Base-by-base conservation (phyloP, 2,113 vertebrate genomes). In the Charadrius vociferus region DNA sequence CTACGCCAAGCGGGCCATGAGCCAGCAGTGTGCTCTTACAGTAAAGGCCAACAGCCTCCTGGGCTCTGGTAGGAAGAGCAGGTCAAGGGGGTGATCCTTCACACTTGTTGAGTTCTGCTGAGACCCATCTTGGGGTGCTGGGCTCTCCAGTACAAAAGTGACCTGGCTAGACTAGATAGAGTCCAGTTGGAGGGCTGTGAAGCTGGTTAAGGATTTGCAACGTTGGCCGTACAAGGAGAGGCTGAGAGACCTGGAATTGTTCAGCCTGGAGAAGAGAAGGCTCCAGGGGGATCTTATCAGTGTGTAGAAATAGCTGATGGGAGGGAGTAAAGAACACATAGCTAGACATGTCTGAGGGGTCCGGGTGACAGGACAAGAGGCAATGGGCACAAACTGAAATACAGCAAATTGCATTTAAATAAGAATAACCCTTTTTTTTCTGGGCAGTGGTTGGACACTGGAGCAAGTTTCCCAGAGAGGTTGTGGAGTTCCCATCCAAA, bases 161-260 rank as follows among this genome's bases (percentile, higher is more conserved):
- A 37, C 6, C 3, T 3, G 3, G 13, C 36, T 71, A 9, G n/a
- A 47, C 49, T 34, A 56, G n/a, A 7, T 7, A 37, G 39, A 63
- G 39, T 49, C 58, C n/a, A 65, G 23, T 16, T 16, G 23, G 14
- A 47, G 27, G 27, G 56, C 65, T 79, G 34, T 88, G 47, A 71
- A 53, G 18, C 37, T 53, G 55, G 12, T 45, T 79, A 47, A 71
- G 12, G 56, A 47, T 71, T 62, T 79, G 55, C 34, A 74, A 29
- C 1, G 0, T 22, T 66, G 41, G 50, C 15, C 15, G 1, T 41
- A 39, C 12, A n/a, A 71, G 23, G 29, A 37, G 55, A 27, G 34
- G 22, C 65, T 52, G 68, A 63, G 36, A 26, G 29, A 36, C 24
- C 56, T 62, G 56, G 21, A 16, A 10, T 36, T 45, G 58, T 63